Evolutionary conservation across 2,888 invertebrate species (phyloP), one percentile per base, ranked within the genome.

Genomic region (Molorchus minor): DNA sequence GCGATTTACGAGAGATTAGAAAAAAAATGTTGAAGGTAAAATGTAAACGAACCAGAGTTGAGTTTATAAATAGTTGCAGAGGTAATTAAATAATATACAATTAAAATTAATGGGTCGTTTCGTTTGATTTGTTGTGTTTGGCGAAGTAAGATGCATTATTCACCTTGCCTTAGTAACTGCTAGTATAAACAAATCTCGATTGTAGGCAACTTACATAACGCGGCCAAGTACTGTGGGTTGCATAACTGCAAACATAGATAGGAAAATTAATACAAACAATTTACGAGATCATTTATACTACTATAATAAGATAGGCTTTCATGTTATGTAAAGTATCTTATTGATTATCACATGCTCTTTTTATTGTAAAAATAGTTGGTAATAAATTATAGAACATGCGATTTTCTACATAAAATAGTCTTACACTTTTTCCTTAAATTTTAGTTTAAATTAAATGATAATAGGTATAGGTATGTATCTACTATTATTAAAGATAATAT

Each of bases 21-120:
- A 47, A 58, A 43, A 58, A 58, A 47, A n/a, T n/a, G n/a, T n/a
- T 51, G 55, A 49, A 60, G 55, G 52, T 52, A 33, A 56, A 60
- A 51, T 60, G 52, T 30, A 60, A 56, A 60, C 47, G 41, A 56
- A 43, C 47, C 25, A 45, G 20, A 12, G 36, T 40, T 12, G 40
- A 16, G 21, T 35, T 41, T 45, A 47, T 47, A 33, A 41, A 53
- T 55, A 41, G 51, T 60, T 56, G 45, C 38, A 33, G 30, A 59
- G 49, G 7, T 49, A 59, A 55, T 52, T 55, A 45, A 55, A 55
- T 58, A 54, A 54, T 54, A 40, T 36, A 25, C 36, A 47, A 58
- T 58, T 30, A 45, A 40, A 40, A 49, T 49, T 20, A 33, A 12
- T 38, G 38, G 8, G 10, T 20, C 38, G 51, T 35, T 17, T 35